phyloP scores from a whole-genome alignment of 2,797 vertebrate species.

The Vireo griseus region DNA sequence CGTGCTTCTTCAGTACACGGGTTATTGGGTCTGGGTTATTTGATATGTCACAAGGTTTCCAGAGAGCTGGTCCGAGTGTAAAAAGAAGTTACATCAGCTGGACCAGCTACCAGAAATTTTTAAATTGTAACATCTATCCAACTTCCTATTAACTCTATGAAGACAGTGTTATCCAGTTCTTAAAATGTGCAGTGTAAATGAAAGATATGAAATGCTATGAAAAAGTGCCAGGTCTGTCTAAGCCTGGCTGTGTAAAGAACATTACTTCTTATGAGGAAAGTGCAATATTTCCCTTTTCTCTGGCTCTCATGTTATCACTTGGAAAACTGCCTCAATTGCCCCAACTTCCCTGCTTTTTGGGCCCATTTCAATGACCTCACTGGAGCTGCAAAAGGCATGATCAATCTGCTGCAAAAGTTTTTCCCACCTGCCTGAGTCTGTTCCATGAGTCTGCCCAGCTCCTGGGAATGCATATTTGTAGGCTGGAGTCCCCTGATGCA shows the following conservation, averaged over 20 bases:
- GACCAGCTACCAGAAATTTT: background rate
- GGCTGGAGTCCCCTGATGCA: background rate
- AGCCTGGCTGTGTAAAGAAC: background rate
- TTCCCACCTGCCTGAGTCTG: fast-evolving
- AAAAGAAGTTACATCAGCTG: background rate
- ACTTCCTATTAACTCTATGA: background rate
- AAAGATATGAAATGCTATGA: background rate
- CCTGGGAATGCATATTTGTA: background rate
- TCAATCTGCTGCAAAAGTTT: background rate
- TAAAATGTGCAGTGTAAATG: background rate
- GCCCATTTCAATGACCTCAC: background rate
- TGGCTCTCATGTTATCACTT: background rate
- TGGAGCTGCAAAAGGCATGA: background rate
- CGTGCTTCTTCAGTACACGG: background rate
- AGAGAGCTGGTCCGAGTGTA: background rate
- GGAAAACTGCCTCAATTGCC: background rate
- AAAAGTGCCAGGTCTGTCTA: background rate
- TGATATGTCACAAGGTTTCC: background rate
- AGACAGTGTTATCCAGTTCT: background rate
- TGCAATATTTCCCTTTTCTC: background rate
- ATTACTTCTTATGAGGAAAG: background rate
- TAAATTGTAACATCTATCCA: background rate
- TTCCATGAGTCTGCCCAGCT: background rate
- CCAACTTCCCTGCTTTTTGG: background rate
- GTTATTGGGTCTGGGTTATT: background rate